These are phyloP conservation scores for Hyposoter didymator DNA, from an alignment of 2,888 invertebrate species.

Conservation along the genomic window DNA sequence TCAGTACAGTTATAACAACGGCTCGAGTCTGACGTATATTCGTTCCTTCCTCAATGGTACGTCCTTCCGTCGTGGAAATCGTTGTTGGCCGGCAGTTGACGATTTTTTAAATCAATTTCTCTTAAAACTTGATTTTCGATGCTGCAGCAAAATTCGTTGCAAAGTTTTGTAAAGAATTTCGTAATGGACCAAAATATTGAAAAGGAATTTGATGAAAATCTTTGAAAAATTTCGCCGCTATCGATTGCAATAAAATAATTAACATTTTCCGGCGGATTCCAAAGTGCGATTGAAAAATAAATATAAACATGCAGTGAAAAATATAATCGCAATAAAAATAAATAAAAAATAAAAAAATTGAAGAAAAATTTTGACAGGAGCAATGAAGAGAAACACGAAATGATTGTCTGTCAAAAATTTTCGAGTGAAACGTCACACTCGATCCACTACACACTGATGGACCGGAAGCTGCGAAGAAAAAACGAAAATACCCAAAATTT, in stretches of 20 bases:
- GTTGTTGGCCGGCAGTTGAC: conserved; percentile 41
- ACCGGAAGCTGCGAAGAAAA: not conserved
- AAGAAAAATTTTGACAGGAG: not conserved
- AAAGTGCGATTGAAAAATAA: not conserved
- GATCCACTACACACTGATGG: not conserved
- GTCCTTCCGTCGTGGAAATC: conserved; percentile 46
- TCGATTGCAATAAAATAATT: not conserved
- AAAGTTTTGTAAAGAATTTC: not conserved
- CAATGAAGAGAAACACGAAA: not conserved
- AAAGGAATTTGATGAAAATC: not conserved
- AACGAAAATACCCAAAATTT: not conserved
- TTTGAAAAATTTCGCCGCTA: not conserved
- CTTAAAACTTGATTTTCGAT: not conserved
- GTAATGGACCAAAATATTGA: not conserved
- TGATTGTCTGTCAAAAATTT: not conserved
- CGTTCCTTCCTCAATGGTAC: conserved; percentile 53
- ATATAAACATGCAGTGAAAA: not conserved
- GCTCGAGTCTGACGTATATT: conserved; percentile 75
- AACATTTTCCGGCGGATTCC: not conserved
- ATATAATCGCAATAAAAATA: not conserved
- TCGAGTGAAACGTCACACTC: not conserved
- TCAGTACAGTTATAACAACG: conserved; percentile 81
- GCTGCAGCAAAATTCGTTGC: not conserved
- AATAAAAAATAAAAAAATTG: not conserved
- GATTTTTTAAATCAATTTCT: not conserved